Base-by-base conservation (phyloP, 2,797 vertebrate species). In the Gobio occitaniae region DNA sequence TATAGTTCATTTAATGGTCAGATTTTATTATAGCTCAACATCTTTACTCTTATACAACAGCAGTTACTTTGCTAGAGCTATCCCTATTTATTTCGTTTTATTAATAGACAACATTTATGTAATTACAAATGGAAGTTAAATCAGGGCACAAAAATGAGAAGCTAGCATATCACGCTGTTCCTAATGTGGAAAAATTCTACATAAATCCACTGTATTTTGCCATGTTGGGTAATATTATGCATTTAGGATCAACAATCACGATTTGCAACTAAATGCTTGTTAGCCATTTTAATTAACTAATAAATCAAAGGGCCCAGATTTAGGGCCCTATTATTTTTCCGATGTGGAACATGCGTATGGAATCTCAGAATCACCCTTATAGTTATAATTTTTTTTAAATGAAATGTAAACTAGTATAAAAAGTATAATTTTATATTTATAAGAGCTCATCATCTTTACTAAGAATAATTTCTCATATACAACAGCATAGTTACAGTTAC, bases 111-210 rank as follows among this genome's bases (percentile, higher is more conserved):
- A 68, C 3, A 38, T 19, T 38, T 68, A 68, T 15, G 0, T 19
- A 68, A 38, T 68, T 68, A 68, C 65, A 68, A 68, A 36, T 68
- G 32, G 32, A 68, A 63, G 59, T 63, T 10, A 61, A 25, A 61
- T 0, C 41, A 7, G 13, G 29, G 2, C 7, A 13, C 59, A 61
- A n/a, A 61, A 44, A 44, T 8, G 7, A 59, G 41, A 32, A 65
- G 2, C 13, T 71, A n/a, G 21, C n/a, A 5, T 9, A 47, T 48
- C n/a, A 48, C n/a, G 29, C 70, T 72, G 44, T n/a, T 11, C 70
- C 44, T 72, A 48, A 2, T 29, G 41, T n/a, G 70, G 44, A 29
- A 48, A 15, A 72, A 72, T 48, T 25, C 44, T 48, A 6, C 6
- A 48, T 72, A 72, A 72, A 11, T 69, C 19, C 44, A 47, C 32